A percentile compares a stretch with the other conserved stretches of the same genome.
phyloP scores from a whole-genome alignment of 2,113 vertebrate species.

The Promerops cafer region DNA sequence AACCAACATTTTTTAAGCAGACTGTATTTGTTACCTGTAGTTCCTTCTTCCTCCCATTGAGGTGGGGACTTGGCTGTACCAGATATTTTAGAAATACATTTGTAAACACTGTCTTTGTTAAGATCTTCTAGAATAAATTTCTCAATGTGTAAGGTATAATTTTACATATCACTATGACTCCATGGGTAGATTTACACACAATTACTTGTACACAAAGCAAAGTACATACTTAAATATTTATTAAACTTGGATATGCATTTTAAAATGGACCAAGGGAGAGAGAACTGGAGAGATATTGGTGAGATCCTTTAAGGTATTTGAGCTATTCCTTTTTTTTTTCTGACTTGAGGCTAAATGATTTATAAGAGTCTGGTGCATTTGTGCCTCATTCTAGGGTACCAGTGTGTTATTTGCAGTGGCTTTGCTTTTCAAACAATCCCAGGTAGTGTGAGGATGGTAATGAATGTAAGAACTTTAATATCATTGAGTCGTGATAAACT shows the following conservation, averaged over 20 bases:
- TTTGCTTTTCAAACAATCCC: background rate
- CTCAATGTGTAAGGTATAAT: background rate
- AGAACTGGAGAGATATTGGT: background rate
- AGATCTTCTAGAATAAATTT: background rate
- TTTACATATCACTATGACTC: background rate
- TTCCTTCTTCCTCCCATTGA: background rate
- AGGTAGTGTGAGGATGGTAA: background rate
- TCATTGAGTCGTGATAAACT: background rate
- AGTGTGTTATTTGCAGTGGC: background rate
- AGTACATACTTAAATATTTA: background rate
- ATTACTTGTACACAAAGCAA: background rate
- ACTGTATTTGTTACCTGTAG: background rate
- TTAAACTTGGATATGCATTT: background rate
- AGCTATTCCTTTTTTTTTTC: background rate
- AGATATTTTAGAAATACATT: background rate
- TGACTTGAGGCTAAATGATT: background rate
- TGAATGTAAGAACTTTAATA: background rate
- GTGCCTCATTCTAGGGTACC: background rate
- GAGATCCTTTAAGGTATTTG: background rate
- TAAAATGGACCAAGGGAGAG: background rate
- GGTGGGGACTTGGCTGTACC: background rate
- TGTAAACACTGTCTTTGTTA: background rate
- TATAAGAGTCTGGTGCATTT: background rate
- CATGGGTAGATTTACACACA: background rate
- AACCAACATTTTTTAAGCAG: background rate